These are phyloP conservation scores for Silurus aristotelis DNA, from an alignment of 2,797 vertebrate genomes.

Conservation along the genomic window DNA sequence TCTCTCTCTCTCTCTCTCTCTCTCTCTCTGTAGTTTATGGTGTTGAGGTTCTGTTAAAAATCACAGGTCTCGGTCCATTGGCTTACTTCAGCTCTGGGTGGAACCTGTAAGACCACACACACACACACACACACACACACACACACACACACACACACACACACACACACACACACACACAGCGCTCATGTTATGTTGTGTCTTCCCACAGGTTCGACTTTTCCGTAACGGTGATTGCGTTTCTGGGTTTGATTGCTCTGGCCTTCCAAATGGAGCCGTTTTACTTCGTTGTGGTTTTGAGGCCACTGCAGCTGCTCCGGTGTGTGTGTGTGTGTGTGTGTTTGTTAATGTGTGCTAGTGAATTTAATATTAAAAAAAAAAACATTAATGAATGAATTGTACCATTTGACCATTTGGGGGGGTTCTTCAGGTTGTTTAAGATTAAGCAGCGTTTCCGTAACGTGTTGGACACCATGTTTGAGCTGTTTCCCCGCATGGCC, in stretches of 20 bases:
- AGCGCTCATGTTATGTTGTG: neutral
- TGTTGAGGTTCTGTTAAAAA: slow-evolving; percentile 90
- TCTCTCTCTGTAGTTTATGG: slow-evolving; percentile 83
- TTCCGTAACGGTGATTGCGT: slow-evolving; percentile 89
- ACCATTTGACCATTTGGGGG: neutral
- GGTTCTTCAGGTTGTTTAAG: slow-evolving; percentile 85
- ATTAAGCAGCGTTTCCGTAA: slow-evolving; percentile 94
- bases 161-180: neutral
- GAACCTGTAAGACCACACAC: slow-evolving; percentile 87
- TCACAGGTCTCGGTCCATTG: slow-evolving; percentile 88
- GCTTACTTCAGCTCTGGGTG: slow-evolving; percentile 95
- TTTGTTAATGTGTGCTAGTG: neutral
- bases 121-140: slow-evolving; percentile 6
- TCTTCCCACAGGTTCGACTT: slow-evolving; percentile 87
- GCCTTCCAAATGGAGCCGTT: slow-evolving; percentile 94
- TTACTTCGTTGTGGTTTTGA: slow-evolving; percentile 94
- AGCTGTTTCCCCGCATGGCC: slow-evolving; percentile 95
- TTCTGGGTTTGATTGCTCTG: slow-evolving; percentile 89
- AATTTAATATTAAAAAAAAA: no score
- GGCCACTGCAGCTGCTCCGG: slow-evolving; percentile 93
- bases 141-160: neutral
- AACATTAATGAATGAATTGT: neutral
- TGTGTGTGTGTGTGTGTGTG: slow-evolving; percentile 57
- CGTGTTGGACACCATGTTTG: slow-evolving; percentile 97
- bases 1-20: slow-evolving; percentile 6